Base-by-base conservation (phyloP, 1,140 invertebrate genomes). In the Diabrotica virgifera region DNA sequence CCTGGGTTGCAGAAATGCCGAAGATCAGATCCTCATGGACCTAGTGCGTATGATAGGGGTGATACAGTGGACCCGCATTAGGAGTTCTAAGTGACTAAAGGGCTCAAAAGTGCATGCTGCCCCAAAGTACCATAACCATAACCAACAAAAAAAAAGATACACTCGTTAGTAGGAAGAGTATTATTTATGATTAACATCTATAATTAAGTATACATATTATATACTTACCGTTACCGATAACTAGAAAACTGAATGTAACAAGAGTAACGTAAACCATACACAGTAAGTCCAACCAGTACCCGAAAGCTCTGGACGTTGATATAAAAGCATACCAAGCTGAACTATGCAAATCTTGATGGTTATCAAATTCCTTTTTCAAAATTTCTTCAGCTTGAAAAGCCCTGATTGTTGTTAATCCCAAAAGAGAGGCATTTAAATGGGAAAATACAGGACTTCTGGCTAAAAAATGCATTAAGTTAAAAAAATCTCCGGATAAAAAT, bases 331-430 rank as follows among this genome's bases (percentile, higher is more conserved):
- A 90, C 82, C 89, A 87, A 0, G 87, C 81, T 0, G 87, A 83
- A 2, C 86, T 87, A 74, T 91, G 90, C 9, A 87, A 79, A 77
- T 94, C 89, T 79, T 92, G 87, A 63, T 84, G 82, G 35, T 77
- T 76, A 74, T 88, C 85, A 75, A 87, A 87, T 69, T 87, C 85
- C 5, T 70, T 74, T 12, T 57, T 67, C 10, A 77, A 64, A 57
- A 90, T 87, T 67, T 88, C 83, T 77, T 96, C 86, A 0, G 90
- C 89, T 40, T 85, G 83, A 72, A 93, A 95, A 0, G 95, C 93
- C 65, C 95, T 82, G 57, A 98, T 95, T 0, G 95, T 97, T 0
- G 91, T 85, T 52, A 98, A 81, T 5, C 95, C 95, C 79, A 93
- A 91, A 0, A 97, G 80, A 0, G 94, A 91, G 14, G 94, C 89